A percentile compares a stretch with the other conserved stretches of the same genome.
These are phyloP conservation scores for Thecophora atra DNA, from an alignment of 2,888 invertebrate species.

Conservation along the genomic window DNA sequence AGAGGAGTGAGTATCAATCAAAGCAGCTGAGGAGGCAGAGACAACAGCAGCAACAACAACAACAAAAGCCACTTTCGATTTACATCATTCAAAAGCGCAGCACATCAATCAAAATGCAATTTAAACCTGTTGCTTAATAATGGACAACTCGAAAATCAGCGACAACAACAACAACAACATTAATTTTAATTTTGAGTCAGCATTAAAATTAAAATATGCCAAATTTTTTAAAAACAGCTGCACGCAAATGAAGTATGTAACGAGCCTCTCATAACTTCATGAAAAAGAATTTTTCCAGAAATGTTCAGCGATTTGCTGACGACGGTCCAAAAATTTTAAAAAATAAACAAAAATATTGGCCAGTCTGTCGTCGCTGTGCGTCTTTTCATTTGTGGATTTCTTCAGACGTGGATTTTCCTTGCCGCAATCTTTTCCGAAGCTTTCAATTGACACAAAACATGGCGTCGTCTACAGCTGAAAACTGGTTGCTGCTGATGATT, in stretches of 20 bases:
- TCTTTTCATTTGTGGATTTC: not conserved
- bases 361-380: conserved; percentile 1
- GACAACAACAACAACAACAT: not conserved
- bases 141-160: not conserved
- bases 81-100: conserved; percentile 16
- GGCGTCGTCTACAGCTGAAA: not conserved
- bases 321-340: not conserved
- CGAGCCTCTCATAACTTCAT: not conserved
- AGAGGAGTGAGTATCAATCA: too few species aligned
- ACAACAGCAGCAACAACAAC: conserved; percentile 7
- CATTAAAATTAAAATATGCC: conserved; percentile 8
- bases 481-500: not conserved
- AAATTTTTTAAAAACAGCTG: not conserved
- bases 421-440: conserved; percentile 21
- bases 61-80: conserved; percentile 12
- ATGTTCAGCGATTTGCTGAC: too few species aligned
- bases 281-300: not conserved
- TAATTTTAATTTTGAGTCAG: not conserved
- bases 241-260: not conserved
- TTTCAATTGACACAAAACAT: not conserved
- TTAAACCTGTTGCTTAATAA: conserved; percentile 18
- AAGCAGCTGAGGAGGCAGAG: too few species aligned
- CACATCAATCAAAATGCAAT: conserved; percentile 26
- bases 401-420: conserved; percentile 16
- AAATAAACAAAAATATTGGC: not conserved